These are phyloP conservation scores for Drosophila virilis DNA, from an alignment of 1,140 invertebrate species.

Conservation along the genomic window DNA sequence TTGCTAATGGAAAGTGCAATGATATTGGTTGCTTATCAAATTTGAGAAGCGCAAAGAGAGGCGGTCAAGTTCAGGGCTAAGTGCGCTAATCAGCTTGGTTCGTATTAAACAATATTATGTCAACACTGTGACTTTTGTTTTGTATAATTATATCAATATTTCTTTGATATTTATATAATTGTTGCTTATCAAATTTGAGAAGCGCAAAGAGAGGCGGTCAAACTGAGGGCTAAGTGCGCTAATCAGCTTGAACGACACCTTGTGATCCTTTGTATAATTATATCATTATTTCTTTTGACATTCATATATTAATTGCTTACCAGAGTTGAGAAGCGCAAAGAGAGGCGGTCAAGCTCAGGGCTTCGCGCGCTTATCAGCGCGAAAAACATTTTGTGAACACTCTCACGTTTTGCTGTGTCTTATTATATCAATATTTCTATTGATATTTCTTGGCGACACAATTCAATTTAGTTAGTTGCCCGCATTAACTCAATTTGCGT, in stretches of 20 bases:
- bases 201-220: background rate
- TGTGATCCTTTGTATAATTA: background rate
- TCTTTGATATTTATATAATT: too few species aligned
- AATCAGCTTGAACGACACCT: background rate
- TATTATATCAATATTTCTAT: background rate
- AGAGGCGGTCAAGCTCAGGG: conserved; percentile 17
- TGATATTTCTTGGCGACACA: background rate
- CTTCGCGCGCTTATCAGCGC: background rate
- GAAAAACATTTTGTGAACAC: background rate
- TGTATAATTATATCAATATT: background rate
- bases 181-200: background rate
- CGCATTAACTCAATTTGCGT: background rate
- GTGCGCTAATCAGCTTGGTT: conserved; percentile 4
- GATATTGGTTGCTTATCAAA: background rate
- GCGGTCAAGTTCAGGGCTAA: conserved; percentile 31
- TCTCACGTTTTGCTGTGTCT: background rate
- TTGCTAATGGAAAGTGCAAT: conserved; percentile 50
- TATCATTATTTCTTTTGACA: too few species aligned
- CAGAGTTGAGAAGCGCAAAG: background rate
- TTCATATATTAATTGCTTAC: too few species aligned
- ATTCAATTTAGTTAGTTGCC: background rate
- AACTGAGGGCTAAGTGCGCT: conserved; percentile 14
- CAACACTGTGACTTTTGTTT: background rate
- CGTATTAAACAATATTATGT: background rate
- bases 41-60: background rate